phyloP scores from a whole-genome alignment of 2,888 invertebrate genomes.

The Caenorhabditis auriculariae region DNA sequence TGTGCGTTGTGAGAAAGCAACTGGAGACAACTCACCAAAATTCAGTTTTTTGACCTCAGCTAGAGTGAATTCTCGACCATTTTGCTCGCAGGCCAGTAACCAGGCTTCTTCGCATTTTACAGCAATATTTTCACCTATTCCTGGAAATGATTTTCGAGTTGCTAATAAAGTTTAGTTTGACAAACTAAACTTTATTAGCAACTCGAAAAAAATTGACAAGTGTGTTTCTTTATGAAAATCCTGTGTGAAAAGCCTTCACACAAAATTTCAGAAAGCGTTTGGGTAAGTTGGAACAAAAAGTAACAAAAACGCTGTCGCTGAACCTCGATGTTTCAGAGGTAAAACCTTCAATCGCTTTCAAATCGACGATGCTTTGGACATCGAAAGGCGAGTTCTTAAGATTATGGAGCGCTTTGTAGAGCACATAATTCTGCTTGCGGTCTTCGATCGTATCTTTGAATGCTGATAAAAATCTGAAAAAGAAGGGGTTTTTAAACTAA shows the following conservation, averaged over 20 bases:
- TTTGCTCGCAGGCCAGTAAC: constrained; percentile 22
- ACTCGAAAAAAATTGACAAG: no score
- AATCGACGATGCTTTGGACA: constrained; percentile 45
- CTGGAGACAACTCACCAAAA: not conserved
- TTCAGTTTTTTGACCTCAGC: constrained; percentile 17
- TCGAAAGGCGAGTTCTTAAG: constrained; percentile 49
- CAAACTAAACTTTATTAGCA: no score
- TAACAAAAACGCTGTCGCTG: no score
- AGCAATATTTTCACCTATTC: constrained; percentile 57
- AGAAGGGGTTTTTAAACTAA: not conserved
- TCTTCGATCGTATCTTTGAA: constrained; percentile 46
- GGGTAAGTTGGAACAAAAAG: no score
- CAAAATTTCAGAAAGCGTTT: no score
- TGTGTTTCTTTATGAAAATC: no score
- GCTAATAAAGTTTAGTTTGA: no score
- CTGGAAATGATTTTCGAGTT: constrained; percentile 31
- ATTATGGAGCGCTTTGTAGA: constrained; percentile 50
- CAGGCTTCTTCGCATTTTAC: constrained; percentile 50
- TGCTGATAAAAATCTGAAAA: constrained; percentile 33
- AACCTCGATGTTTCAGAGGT: no score
- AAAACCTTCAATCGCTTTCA: constrained; percentile 55
- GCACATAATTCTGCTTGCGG: constrained; percentile 35
- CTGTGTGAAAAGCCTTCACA: no score
- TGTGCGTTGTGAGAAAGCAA: not conserved
- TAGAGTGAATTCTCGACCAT: constrained; percentile 7